Conservation (phyloP, 2,797 vertebrate genomes). For the Acanthopagrus latus region DNA sequence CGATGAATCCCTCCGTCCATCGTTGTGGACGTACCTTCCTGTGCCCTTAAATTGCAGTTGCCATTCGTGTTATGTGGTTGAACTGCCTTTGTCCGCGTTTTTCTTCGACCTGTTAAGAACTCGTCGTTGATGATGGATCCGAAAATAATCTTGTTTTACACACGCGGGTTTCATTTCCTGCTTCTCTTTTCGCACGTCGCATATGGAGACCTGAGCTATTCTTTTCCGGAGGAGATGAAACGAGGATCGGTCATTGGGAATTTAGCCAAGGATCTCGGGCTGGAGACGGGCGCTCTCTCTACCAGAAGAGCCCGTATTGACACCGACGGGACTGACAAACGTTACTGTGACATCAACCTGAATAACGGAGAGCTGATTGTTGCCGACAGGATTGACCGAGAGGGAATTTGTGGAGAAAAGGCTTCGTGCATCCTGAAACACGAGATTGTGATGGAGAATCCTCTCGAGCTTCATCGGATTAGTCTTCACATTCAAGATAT, state of each 20-base stretch:
- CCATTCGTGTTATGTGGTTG: neutral
- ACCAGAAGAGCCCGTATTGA: slow-evolving; percentile 67
- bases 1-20: neutral
- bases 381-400: slow-evolving; percentile 77
- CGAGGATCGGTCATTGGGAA: slow-evolving; percentile 62
- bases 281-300: slow-evolving; percentile 41
- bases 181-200: neutral
- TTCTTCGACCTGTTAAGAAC: rapidly evolving
- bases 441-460: slow-evolving; percentile 84
- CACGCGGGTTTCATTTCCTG: neutral
- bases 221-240: slow-evolving; percentile 66
- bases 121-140: slow-evolving; percentile 11
- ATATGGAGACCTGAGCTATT: slow-evolving; percentile 67
- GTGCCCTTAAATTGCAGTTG: neutral
- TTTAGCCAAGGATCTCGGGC: slow-evolving; percentile 72
- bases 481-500: slow-evolving; percentile 82
- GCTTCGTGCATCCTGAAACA: slow-evolving; percentile 76
- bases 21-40: neutral
- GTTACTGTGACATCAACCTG: slow-evolving; percentile 68
- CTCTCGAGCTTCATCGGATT: slow-evolving; percentile 76
- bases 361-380: slow-evolving; percentile 71
- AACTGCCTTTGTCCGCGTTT: neutral
- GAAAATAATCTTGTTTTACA: rapidly evolving
- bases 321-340: slow-evolving; percentile 43
- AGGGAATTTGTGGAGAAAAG: slow-evolving; percentile 74